A percentile compares a stretch with the other conserved stretches of the same genome.
phyloP scores from a whole-genome alignment of 2,888 invertebrate species.

The Xylota segnis region DNA sequence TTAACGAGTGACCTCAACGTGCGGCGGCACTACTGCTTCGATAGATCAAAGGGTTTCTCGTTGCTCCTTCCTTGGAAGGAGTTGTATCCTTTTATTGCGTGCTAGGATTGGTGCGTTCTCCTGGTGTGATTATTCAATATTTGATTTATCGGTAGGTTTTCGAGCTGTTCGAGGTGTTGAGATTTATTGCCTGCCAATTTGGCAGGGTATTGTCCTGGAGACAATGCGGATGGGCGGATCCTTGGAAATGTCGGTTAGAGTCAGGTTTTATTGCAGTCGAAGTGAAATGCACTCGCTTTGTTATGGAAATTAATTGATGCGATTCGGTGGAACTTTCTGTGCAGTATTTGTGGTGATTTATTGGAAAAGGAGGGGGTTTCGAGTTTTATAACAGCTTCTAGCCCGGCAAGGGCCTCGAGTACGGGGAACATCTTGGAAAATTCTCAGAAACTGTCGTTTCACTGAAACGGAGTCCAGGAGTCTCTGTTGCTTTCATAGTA shows the following conservation, averaged over 20 bases:
- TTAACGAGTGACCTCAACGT: conserved; percentile 67
- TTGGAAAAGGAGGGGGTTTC: conserved; percentile 3
- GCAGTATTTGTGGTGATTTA: conserved; percentile 45
- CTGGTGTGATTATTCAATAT: conserved; percentile 64
- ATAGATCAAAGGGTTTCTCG: conserved; percentile 42
- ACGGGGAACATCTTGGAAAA: too few relatives aligned
- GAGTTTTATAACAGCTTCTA: background rate
- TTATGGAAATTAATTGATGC: conserved; percentile 71
- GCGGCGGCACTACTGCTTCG: conserved; percentile 7
- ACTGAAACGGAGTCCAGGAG: too few relatives aligned
- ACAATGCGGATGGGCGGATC: conserved; percentile 69
- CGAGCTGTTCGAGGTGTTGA: conserved; percentile 40
- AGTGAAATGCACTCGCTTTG: conserved; percentile 56
- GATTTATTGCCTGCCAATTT: conserved; percentile 65
- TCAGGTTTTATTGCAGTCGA: conserved; percentile 35
- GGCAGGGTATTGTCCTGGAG: conserved; percentile 38
- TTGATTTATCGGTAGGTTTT: conserved; percentile 67
- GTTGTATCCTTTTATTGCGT: conserved; percentile 53
- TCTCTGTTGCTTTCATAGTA: too few relatives aligned
- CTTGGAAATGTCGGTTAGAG: conserved; percentile 36
- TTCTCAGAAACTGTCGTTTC: too few relatives aligned
- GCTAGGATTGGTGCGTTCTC: conserved; percentile 22
- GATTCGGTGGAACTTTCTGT: conserved; percentile 20
- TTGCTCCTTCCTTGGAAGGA: conserved; percentile 28
- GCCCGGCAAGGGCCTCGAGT: too few relatives aligned